These are phyloP conservation scores for Cosmia trapezina DNA, from an alignment of 2,888 invertebrate genomes.

Conservation along the genomic window DNA sequence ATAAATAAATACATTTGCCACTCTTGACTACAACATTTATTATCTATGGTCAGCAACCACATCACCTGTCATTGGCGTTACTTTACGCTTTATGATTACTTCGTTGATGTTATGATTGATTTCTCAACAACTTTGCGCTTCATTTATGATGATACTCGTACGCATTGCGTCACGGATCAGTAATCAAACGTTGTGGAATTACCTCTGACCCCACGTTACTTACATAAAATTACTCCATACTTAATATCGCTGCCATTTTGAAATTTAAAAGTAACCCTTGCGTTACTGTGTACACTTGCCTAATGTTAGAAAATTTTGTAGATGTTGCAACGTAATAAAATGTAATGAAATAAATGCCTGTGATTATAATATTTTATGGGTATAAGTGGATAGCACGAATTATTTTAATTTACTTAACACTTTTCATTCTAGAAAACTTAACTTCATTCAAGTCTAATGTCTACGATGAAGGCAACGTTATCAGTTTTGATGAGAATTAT, in stretches of 20 bases:
- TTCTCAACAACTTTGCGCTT: conserved; percentile 47
- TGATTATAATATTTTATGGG: too few relatives aligned
- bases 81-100: conserved; percentile 23
- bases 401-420: neutral
- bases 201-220: conserved; percentile 50
- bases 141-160: conserved; percentile 37
- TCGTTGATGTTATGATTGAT: conserved; percentile 32
- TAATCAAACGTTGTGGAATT: conserved; percentile 36
- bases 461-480: neutral
- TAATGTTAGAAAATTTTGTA: conserved; percentile 31
- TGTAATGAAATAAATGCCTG: conserved; percentile 30
- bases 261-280: conserved; percentile 51
- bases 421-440: neutral
- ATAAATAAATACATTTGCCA: conserved; percentile 10
- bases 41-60: conserved; percentile 28
- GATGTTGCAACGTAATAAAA: conserved; percentile 20
- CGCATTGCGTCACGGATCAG: conserved; percentile 41
- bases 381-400: neutral
- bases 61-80: conserved; percentile 32
- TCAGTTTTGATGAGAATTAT: conserved; percentile 4
- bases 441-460: neutral
- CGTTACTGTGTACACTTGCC: conserved; percentile 46
- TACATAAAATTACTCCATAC: conserved; percentile 51
- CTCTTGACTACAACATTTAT: conserved; percentile 19
- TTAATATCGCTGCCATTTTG: conserved; percentile 50